Evolutionary conservation across 2,888 invertebrate species (phyloP), one percentile per base, ranked within the genome.

Genomic region (Odontocolon sp.): DNA sequence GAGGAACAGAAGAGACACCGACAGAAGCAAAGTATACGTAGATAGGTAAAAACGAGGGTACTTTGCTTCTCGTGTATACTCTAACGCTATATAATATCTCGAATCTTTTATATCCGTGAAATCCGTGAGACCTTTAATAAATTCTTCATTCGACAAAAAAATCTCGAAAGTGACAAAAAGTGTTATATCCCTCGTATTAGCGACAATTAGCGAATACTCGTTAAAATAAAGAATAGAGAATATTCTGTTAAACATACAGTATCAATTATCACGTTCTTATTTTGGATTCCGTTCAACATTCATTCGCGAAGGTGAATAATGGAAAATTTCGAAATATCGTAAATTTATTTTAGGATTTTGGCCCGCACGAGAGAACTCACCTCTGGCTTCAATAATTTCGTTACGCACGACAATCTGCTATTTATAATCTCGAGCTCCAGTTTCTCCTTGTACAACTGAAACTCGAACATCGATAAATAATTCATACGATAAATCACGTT

Each of bases 401-500:
- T 84, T 72, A 89, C 84, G 80, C 87, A 87, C 40, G 86, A 85
- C 81, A 89, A 84, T 76, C 87, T 84, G 79, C 87, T 88, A 68
- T 86, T 86, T 76, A 88, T 82, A 75, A 89, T 85, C 72, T 89
- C 88, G 59, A 89, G 81, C 73, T 90, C 87, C 63, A 90, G 81
- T 59, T 83, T 83, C 71, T 88, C 89, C 81, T 89, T 89, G 79
- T 82, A 82, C 59, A 89, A 66, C 89, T 89, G 80, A 9, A 54
- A 59, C 23, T 33, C n/a, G n/a, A n/a, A n/a, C n/a, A n/a, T n/a
- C n/a, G n/a, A n/a, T n/a, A n/a, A n/a, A n/a, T n/a, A n/a, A n/a
- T n/a, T n/a, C n/a, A n/a, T n/a, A n/a, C n/a, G n/a, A n/a, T n/a
- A n/a, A n/a, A n/a, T n/a, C n/a, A n/a, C n/a, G n/a, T n/a, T n/a